Evolutionary conservation across 2,113 vertebrate genomes (phyloP).

Genomic region (Crypturellus undulatus): DNA sequence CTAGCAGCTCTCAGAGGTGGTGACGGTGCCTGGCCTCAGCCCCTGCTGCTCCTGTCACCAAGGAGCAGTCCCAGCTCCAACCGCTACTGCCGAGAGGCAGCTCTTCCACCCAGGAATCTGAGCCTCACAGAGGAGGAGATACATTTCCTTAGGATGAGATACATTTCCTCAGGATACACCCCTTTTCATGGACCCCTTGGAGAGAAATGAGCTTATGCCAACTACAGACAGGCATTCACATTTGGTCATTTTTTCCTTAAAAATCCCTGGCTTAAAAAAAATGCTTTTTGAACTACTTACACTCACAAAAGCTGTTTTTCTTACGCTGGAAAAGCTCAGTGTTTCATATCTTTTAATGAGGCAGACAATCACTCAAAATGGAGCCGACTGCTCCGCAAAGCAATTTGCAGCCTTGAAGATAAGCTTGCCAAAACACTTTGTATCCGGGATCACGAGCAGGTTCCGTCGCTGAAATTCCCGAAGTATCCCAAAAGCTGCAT

Average conservation of each 20-base stretch:
- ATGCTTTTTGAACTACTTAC: background rate
- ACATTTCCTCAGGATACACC: background rate
- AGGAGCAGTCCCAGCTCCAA: fast-evolving
- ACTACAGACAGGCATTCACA: background rate
- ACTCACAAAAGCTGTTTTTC: background rate
- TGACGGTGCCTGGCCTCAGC: background rate
- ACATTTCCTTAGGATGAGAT: too few species aligned
- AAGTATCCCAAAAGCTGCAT: background rate
- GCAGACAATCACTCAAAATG: background rate
- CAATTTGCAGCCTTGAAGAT: background rate
- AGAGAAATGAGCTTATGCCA: background rate
- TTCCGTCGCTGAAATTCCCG: background rate
- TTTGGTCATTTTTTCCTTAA: background rate
- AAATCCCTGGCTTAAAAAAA: background rate
- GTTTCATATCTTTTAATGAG: fast-evolving
- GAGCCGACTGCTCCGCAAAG: fast-evolving
- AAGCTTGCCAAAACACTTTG: background rate
- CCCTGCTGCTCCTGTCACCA: fast-evolving
- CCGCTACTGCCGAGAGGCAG: fast-evolving
- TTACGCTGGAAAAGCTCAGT: background rate
- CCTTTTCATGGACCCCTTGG: background rate
- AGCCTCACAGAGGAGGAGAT: background rate
- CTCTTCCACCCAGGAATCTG: background rate
- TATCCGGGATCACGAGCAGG: fast-evolving
- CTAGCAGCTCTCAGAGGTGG: fast-evolving